A percentile compares a stretch with the other conserved stretches of the same genome.
These are phyloP conservation scores for Pseudococcus longispinus DNA, from an alignment of 2,888 invertebrate species.

Conservation along the genomic window DNA sequence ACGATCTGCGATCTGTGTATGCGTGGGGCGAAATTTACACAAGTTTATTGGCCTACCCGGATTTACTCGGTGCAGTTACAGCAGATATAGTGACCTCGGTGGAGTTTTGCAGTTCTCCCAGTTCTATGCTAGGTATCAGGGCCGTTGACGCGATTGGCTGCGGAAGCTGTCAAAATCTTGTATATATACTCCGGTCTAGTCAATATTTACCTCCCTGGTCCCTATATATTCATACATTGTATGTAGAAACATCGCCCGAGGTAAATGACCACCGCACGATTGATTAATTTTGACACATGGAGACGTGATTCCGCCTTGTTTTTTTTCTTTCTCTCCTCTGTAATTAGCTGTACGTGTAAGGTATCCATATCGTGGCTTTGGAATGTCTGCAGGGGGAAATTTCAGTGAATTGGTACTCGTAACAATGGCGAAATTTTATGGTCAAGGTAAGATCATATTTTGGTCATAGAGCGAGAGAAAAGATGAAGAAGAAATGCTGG, in stretches of 20 bases:
- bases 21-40: slow-evolving; percentile 35
- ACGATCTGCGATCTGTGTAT: background rate
- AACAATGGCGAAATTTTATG: background rate
- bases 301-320: background rate
- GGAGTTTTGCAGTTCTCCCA: slow-evolving; percentile 20
- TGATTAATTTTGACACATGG: slow-evolving; percentile 7
- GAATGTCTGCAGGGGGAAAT: background rate
- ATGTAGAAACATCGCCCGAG: background rate
- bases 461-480: background rate
- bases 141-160: slow-evolving; percentile 39
- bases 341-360: background rate
- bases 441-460: background rate
- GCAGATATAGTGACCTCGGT: slow-evolving; percentile 42
- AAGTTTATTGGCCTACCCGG: slow-evolving; percentile 40
- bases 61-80: background rate
- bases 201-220: background rate
- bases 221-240: background rate
- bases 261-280: background rate
- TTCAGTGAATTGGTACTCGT: background rate
- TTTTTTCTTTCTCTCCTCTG: background rate
- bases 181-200: background rate
- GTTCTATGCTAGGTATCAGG: background rate
- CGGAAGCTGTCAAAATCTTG: background rate
- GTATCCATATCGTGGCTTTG: background rate
- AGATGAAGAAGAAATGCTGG: too few relatives aligned